Evolutionary conservation across 1,140 invertebrate species (phyloP).

Genomic region (Phocides pigmalion): DNA sequence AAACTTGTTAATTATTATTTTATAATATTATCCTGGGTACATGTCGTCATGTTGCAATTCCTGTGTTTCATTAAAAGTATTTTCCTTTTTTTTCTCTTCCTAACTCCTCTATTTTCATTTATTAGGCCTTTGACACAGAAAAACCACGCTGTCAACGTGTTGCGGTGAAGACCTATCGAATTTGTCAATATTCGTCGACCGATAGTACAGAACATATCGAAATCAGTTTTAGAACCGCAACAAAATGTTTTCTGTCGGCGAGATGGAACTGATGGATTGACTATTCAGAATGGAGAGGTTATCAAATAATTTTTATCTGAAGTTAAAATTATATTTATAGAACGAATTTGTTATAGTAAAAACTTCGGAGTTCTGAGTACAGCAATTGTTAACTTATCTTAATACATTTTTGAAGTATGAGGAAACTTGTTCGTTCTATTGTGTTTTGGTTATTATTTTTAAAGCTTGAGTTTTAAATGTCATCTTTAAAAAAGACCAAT

Average conservation of each 20-base stretch:
- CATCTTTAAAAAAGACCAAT: conserved; percentile 11
- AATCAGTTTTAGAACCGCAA: conserved; percentile 50
- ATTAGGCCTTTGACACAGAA: conserved; percentile 17
- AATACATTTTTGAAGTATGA: no score
- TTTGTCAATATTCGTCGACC: conserved; percentile 41
- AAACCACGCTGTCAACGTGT: conserved; percentile 31
- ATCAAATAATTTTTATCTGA: neutral
- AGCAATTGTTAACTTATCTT: no score
- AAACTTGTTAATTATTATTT: neutral
- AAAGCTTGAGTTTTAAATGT: neutral
- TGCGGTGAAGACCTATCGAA: conserved; percentile 49
- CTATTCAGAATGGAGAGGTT: neutral
- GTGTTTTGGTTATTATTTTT: neutral
- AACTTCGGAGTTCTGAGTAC: no score
- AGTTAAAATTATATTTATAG: no score
- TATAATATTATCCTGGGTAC: no score
- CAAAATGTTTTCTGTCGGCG: conserved; percentile 32
- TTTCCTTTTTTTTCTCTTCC: conserved; percentile 3
- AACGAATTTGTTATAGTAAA: no score
- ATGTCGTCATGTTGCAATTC: neutral
- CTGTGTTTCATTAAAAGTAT: neutral
- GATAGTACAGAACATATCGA: conserved; percentile 30
- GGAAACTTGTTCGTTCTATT: no score
- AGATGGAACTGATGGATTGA: conserved; percentile 10
- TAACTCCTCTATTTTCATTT: conserved; percentile 8